A percentile compares a stretch with the other conserved stretches of the same genome.
Evolutionary conservation across 1,140 invertebrate genomes (phyloP).

Genomic region (Anthonomus grandis): DNA sequence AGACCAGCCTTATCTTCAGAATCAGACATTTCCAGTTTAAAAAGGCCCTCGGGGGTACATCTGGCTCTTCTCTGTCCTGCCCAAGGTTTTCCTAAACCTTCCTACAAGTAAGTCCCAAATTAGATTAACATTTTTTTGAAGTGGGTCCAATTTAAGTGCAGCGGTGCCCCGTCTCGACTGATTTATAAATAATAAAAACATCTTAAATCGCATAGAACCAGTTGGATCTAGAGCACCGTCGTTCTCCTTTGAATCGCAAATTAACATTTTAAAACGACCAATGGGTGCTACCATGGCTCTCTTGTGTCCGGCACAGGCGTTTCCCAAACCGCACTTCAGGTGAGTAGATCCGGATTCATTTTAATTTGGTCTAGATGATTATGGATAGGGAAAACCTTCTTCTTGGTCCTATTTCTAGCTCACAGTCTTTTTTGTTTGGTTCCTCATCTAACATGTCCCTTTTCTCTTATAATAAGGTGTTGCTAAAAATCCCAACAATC

Average conservation of each 20-base stretch:
- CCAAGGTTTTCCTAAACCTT: constrained; percentile 60
- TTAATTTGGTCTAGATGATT: no score
- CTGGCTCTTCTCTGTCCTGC: constrained; percentile 49
- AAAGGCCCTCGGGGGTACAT: constrained; percentile 56
- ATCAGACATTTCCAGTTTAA: constrained; percentile 50
- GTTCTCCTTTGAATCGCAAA: constrained; percentile 50
- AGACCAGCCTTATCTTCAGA: constrained; percentile 66
- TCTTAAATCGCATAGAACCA: constrained; percentile 51
- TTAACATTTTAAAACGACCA: constrained; percentile 39
- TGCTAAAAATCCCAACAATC: no score
- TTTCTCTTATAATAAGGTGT: no score
- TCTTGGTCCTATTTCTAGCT: no score
- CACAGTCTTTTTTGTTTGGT: no score
- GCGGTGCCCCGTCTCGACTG: not conserved
- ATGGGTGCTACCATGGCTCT: constrained; percentile 51
- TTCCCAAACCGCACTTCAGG: constrained; percentile 66
- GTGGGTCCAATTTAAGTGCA: not conserved
- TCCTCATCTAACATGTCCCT: no score
- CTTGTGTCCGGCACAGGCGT: constrained; percentile 68
- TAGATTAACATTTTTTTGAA: constrained; percentile 2
- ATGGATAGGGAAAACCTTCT: no score
- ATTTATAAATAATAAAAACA: constrained; percentile 39
- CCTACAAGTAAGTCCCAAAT: constrained; percentile 50
- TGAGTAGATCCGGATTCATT: no score
- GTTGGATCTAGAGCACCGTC: constrained; percentile 55